Base-by-base conservation (phyloP, 2,888 invertebrate genomes). In the Temnothorax unifasciatus region DNA sequence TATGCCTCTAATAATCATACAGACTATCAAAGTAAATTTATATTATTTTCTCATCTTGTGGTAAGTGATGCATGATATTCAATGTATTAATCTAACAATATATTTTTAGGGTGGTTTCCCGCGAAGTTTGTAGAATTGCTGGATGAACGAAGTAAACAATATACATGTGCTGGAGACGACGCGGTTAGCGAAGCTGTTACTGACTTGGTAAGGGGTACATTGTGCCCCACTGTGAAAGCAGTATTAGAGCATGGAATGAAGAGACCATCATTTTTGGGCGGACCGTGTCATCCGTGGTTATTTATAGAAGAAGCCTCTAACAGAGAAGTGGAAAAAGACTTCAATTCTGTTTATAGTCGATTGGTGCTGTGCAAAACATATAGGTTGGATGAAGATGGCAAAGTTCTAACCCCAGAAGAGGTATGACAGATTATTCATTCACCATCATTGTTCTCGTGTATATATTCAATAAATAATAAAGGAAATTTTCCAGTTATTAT, bases 301-400 rank as follows among this genome's bases (percentile, higher is more conserved):
- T 99, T 99, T 94, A 99, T 99, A 92, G 99, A 99, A 95, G 99
- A 99, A 95, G 99, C 99, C 41, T 99, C 99, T 8, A 98, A 98
- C 54, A 97, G 98, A 93, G 99, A 99, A 95, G 99, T 99, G 52
- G 99, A 99, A 95, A 98, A 98, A 95, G 99, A 99, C 95, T 99
- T 99, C 94, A 98, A 99, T 95, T 99, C 99, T 1, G 99, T 99
- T 3, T 99, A 99, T 93, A 99, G 99, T 92, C 96, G 99, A 89
- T 95, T 99, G 89, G 99, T 99, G 29, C 96, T 99, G 41, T 99
- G 99, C 94, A 99, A 99, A 96, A 99, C 99, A 34, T 99, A 99
- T 96, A 96, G 99, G 89, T 96, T 99, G 89, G 99, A 99, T 96
- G 99, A 99, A 96, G 99, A 99, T 96, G 99, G 99, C 2, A 99